Evolutionary conservation across 1,140 invertebrate species (phyloP).

Genomic region (Saccostrea glomerata): DNA sequence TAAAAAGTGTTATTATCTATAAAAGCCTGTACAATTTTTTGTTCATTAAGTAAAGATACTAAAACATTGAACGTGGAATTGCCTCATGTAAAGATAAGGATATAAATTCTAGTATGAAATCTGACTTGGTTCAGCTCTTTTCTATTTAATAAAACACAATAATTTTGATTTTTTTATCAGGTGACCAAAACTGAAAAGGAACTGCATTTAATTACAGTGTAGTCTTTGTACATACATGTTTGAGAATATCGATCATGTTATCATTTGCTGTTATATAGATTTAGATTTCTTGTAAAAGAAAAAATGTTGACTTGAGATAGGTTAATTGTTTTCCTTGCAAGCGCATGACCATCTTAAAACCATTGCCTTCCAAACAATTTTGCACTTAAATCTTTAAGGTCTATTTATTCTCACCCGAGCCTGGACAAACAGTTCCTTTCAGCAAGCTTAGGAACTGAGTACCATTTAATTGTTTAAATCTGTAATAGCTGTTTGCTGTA

Average conservation of each 20-base stretch:
- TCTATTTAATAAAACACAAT: no score
- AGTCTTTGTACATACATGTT: not conserved
- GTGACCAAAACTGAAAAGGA: no score
- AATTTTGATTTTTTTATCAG: no score
- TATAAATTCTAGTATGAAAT: no score
- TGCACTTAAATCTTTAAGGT: not conserved
- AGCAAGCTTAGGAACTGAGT: not conserved
- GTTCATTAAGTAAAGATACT: no score
- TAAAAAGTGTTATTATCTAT: not conserved
- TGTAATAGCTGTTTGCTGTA: slow-evolving; percentile 2
- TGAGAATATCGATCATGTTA: not conserved
- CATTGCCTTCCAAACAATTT: not conserved
- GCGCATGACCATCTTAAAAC: not conserved
- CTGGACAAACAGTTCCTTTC: slow-evolving; percentile 5
- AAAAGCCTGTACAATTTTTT: no score
- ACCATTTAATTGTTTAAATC: not conserved
- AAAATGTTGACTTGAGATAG: not conserved
- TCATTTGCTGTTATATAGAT: not conserved
- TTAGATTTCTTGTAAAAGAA: not conserved
- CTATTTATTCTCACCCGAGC: not conserved
- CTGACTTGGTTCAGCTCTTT: no score
- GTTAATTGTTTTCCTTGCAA: not conserved
- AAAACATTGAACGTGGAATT: no score
- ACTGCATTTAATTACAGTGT: no score
- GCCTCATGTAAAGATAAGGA: no score